These are phyloP conservation scores for Sebastes iracundus DNA, from an alignment of 2,797 vertebrate genomes.

Conservation along the genomic window DNA sequence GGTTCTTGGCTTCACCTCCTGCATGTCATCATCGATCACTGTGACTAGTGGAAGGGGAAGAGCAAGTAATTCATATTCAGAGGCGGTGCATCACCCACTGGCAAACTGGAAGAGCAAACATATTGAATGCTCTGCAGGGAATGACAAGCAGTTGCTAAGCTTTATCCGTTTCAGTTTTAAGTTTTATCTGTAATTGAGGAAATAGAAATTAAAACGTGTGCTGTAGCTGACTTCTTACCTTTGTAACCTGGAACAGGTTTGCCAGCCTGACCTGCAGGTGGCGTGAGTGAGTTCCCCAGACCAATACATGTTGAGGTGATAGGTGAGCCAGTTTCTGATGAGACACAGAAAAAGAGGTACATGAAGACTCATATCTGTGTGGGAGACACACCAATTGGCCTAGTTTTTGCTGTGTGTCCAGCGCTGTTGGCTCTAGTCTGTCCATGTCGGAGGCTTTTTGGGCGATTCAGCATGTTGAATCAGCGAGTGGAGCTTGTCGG, in stretches of 20 bases:
- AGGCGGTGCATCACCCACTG: not conserved
- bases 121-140: not conserved
- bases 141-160: not conserved
- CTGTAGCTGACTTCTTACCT: slow-evolving; percentile 75
- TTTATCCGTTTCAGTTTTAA: not conserved
- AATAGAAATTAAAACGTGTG: not conserved
- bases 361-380: not conserved
- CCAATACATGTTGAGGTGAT: slow-evolving; percentile 93
- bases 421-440: too few species aligned
- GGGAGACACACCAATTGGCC: not conserved
- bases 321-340: slow-evolving; percentile 93
- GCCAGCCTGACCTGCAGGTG: slow-evolving; percentile 93
- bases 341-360: slow-evolving; percentile 9
- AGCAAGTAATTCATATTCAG: slow-evolving; percentile 14
- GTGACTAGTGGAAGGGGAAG: slow-evolving; percentile 81
- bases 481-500: too few species aligned
- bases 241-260: slow-evolving; percentile 95
- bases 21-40: slow-evolving; percentile 88
- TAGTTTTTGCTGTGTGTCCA: too few species aligned
- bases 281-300: slow-evolving; percentile 88
- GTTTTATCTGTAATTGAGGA: not conserved
- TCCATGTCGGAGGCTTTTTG: too few species aligned
- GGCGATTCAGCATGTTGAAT: too few species aligned
- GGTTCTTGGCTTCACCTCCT: slow-evolving; percentile 84
- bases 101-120: slow-evolving; percentile 2